A percentile compares a stretch with the other conserved stretches of the same genome.
Evolutionary conservation across 1,140 invertebrate genomes (phyloP).

Genomic region (Metopolophium dirhodum): DNA sequence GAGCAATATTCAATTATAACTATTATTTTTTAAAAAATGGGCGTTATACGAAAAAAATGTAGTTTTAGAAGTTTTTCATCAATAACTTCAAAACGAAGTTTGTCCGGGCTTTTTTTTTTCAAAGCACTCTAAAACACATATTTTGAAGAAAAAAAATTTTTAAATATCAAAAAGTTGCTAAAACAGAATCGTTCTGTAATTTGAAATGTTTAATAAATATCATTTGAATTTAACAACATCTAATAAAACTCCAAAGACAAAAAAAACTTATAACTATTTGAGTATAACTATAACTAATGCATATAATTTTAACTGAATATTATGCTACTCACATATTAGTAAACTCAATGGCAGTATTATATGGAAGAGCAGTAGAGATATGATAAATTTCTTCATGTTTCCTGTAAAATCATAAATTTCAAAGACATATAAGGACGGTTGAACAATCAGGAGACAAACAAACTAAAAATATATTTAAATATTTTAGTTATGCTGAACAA

Average conservation of each 20-base stretch:
- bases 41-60: too few relatives aligned
- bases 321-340: constrained; percentile 41
- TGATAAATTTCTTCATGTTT: constrained; percentile 47
- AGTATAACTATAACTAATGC: background rate
- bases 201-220: too few relatives aligned
- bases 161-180: too few relatives aligned
- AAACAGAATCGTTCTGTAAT: background rate
- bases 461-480: constrained; percentile 41
- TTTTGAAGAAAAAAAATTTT: too few relatives aligned
- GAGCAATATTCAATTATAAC: too few relatives aligned
- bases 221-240: background rate
- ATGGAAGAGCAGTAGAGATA: constrained; percentile 43
- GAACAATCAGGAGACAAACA: background rate
- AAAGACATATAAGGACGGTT: background rate
- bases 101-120: too few relatives aligned
- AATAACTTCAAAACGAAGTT: too few relatives aligned
- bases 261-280: background rate
- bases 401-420: constrained; percentile 32
- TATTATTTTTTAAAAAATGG: too few relatives aligned
- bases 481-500: background rate
- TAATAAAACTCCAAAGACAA: background rate
- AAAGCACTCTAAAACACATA: too few relatives aligned
- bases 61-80: too few relatives aligned
- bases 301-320: background rate
- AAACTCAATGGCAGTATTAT: constrained; percentile 47